A percentile compares a stretch with the other conserved stretches of the same genome.
phyloP scores from a whole-genome alignment of 2,113 vertebrate species.

The Damaliscus lunatus region DNA sequence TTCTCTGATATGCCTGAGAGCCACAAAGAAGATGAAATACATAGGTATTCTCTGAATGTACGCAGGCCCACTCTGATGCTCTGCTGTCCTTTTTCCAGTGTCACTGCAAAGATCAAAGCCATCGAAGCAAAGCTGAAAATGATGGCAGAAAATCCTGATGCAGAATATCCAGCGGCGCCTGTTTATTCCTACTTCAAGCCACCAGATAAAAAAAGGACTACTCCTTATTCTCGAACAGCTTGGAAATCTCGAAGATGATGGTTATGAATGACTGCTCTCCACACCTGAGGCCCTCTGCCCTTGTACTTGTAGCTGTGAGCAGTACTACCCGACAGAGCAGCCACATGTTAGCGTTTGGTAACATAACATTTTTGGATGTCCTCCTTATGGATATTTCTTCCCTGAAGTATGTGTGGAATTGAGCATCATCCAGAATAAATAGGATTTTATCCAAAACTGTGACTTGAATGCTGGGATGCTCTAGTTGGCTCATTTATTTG shows the following conservation, averaged over 20 bases:
- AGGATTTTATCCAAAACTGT: slow-evolving; percentile 74
- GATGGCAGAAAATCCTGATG: slow-evolving; percentile 98
- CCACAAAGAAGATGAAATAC: not conserved
- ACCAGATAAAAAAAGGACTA: slow-evolving; percentile 93
- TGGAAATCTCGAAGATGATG: slow-evolving; percentile 88
- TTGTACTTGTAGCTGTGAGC: slow-evolving; percentile 73
- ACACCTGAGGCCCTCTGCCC: slow-evolving; percentile 65
- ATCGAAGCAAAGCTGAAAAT: slow-evolving; percentile 99
- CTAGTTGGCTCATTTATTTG: slow-evolving; percentile 74
- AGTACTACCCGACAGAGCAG: slow-evolving; percentile 47
- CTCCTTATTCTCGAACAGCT: slow-evolving; percentile 90
- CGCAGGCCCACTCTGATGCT: not conserved
- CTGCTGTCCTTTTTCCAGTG: slow-evolving; percentile 80
- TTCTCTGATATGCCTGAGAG: not conserved
- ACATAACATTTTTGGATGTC: slow-evolving; percentile 41
- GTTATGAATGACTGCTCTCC: slow-evolving; percentile 45
- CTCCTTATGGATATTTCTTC: slow-evolving; percentile 56
- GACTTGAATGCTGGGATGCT: slow-evolving; percentile 76
- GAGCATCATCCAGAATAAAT: slow-evolving; percentile 73
- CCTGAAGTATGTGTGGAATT: slow-evolving; percentile 66
- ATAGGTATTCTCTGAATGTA: not conserved
- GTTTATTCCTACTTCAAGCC: slow-evolving; percentile 96
- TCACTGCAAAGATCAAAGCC: slow-evolving; percentile 96
- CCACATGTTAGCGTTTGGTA: slow-evolving; percentile 5
- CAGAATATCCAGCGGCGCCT: slow-evolving; percentile 89